Percentiles rank a stretch among this genome's conserved stretches.
Evolutionary conservation across 2,113 vertebrate species (phyloP).

Genomic region (Cyanocitta stelleri): DNA sequence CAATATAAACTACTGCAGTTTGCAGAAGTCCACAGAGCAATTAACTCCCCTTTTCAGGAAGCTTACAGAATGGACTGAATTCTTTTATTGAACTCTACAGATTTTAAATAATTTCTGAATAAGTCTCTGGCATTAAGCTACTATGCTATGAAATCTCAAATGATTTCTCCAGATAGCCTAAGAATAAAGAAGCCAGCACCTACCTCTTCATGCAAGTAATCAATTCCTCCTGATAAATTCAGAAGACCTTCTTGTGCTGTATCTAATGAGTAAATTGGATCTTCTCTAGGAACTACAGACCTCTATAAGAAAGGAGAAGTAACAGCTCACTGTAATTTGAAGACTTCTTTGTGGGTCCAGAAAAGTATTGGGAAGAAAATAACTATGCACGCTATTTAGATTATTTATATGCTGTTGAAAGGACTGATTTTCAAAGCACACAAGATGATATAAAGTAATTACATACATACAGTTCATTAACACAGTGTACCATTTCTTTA

Average conservation of each 20-base stretch:
- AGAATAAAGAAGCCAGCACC: background rate
- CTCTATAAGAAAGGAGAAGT: constrained; percentile 42
- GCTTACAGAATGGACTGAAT: background rate
- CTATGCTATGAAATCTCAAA: background rate
- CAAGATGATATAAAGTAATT: background rate
- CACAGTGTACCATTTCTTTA: background rate
- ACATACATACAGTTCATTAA: background rate
- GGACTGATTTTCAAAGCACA: background rate
- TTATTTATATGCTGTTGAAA: background rate
- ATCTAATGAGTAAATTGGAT: background rate
- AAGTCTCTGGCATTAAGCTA: background rate
- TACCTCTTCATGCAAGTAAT: constrained; percentile 65
- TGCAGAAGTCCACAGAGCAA: background rate
- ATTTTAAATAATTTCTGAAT: background rate
- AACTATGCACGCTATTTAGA: background rate
- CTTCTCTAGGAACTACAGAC: constrained; percentile 51
- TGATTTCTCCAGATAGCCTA: background rate
- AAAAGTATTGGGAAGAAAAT: background rate
- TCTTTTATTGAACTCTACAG: background rate
- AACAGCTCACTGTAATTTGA: background rate
- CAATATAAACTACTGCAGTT: background rate
- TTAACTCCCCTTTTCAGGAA: background rate
- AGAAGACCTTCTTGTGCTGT: constrained; percentile 36
- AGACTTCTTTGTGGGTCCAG: background rate
- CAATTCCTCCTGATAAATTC: constrained; percentile 43